Conservation (phyloP, 2,888 invertebrate species). For the Chromoteleia sp. region DNA sequence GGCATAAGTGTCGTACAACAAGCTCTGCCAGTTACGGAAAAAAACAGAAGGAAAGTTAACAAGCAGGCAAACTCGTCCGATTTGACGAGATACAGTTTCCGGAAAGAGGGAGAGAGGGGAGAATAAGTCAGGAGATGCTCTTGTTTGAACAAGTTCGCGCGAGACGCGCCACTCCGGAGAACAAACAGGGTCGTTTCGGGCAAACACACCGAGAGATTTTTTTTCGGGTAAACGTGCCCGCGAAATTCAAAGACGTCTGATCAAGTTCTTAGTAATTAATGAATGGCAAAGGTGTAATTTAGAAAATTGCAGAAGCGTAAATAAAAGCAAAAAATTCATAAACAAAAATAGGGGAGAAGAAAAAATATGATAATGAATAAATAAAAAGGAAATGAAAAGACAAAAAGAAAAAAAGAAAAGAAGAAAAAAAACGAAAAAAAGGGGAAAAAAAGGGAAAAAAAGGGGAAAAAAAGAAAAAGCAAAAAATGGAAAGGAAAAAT, state of each 20-base stretch:
- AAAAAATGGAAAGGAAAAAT: background rate
- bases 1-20: constrained; percentile 59
- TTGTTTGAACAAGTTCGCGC: constrained; percentile 68
- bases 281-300: too few species aligned
- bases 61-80: constrained; percentile 56
- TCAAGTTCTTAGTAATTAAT: too few species aligned
- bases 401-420: background rate
- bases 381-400: too few species aligned
- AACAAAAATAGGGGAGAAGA: too few species aligned
- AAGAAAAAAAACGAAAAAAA: background rate
- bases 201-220: background rate
- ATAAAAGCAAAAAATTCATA: too few species aligned
- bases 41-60: constrained; percentile 61
- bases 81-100: constrained; percentile 56
- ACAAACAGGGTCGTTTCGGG: constrained; percentile 55
- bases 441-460: background rate
- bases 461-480: background rate
- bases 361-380: too few species aligned
- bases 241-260: constrained; percentile 10
- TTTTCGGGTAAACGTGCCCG: constrained; percentile 2
- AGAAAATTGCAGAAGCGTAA: too few species aligned
- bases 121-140: constrained; percentile 63
- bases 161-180: constrained; percentile 57
- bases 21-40: constrained; percentile 60
- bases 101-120: constrained; percentile 3